Conservation (phyloP, 1,140 invertebrate genomes). For the Oedothorax gibbosus region DNA sequence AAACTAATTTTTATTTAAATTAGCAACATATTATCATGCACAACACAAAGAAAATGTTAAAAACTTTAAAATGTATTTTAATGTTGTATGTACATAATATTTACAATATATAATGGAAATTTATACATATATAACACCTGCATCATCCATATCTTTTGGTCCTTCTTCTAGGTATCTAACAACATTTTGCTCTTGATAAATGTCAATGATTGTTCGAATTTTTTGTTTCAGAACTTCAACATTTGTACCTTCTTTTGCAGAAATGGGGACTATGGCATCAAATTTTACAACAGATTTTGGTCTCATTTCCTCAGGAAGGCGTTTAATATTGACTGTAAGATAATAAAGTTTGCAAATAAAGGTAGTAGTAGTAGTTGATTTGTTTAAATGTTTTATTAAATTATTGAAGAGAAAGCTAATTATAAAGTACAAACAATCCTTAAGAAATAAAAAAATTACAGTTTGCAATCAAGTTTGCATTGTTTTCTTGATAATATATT, state of each 20-base stretch:
- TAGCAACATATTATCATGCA: too few relatives aligned
- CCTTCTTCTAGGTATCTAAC: conserved; percentile 4
- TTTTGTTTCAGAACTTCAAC: conserved; percentile 64
- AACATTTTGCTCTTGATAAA: conserved; percentile 42
- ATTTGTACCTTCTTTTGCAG: conserved; percentile 65
- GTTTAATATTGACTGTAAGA: conserved; percentile 62
- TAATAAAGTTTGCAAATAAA: neutral
- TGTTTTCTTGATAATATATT: too few relatives aligned
- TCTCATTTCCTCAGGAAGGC: conserved; percentile 75
- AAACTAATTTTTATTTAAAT: too few relatives aligned
- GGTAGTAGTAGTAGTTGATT: too few relatives aligned
- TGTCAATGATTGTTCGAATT: conserved; percentile 61
- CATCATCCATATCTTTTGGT: neutral
- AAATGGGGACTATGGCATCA: conserved; percentile 71
- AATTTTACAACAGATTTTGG: conserved; percentile 79
- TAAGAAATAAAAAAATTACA: too few relatives aligned
- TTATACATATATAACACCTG: conserved; percentile 50
- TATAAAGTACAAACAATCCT: too few relatives aligned
- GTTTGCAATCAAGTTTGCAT: too few relatives aligned
- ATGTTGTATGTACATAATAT: too few relatives aligned
- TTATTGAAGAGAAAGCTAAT: too few relatives aligned
- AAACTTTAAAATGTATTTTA: too few relatives aligned
- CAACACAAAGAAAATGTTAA: too few relatives aligned
- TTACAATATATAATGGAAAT: neutral
- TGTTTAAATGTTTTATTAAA: too few relatives aligned